A percentile compares a stretch with the other conserved stretches of the same genome.
Evolutionary conservation across 2,797 vertebrate species (phyloP).

Genomic region (Sebastes variabilis): DNA sequence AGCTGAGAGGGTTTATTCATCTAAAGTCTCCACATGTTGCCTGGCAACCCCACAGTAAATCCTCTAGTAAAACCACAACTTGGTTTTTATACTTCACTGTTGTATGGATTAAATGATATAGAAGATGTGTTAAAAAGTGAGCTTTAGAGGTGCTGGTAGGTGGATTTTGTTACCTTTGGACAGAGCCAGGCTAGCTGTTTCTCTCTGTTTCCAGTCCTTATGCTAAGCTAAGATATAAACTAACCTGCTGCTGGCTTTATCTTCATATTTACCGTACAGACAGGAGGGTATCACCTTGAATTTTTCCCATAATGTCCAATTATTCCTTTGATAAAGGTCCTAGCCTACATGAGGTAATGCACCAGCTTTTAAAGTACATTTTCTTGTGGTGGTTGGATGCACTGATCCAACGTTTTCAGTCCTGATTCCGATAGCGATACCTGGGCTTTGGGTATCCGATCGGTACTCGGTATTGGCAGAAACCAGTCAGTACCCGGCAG

Average conservation of each 20-base stretch:
- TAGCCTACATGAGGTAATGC: neutral
- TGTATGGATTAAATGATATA: neutral
- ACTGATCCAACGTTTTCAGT: too few relatives aligned
- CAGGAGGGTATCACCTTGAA: neutral
- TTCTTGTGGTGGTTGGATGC: too few relatives aligned
- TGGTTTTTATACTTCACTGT: neutral
- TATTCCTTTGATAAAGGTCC: neutral
- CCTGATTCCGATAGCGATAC: too few relatives aligned
- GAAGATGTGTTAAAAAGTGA: neutral
- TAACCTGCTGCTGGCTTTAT: neutral
- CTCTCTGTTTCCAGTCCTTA: too few relatives aligned
- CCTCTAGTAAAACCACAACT: neutral
- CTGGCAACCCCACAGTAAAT: neutral
- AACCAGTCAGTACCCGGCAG: too few relatives aligned
- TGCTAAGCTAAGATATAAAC: too few relatives aligned
- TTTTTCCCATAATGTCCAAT: neutral
- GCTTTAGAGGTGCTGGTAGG: neutral
- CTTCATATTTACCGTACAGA: neutral
- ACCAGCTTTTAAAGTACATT: too few relatives aligned
- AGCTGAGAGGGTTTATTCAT: neutral
- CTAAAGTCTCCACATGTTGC: neutral
- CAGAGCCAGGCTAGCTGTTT: too few relatives aligned
- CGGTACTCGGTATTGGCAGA: too few relatives aligned
- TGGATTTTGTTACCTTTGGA: neutral
- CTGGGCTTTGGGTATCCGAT: too few relatives aligned